Conservation (phyloP, 2,888 invertebrate species). For the Cephonodes hylas region DNA sequence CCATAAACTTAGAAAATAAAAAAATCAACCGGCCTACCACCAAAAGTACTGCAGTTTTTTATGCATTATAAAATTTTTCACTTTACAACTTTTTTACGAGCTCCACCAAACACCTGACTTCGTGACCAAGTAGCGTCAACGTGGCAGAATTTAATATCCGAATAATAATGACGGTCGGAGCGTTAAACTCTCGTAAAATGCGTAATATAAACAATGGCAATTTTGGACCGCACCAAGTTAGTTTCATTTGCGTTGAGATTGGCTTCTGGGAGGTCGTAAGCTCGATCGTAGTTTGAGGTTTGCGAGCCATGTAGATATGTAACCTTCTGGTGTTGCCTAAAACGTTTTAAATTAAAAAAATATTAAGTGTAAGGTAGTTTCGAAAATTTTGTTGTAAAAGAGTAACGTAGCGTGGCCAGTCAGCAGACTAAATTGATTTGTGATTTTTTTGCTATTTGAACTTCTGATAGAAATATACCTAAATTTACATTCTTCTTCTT, state of each 20-base stretch:
- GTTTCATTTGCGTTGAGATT: neutral
- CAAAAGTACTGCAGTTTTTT: neutral
- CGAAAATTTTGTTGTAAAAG: too few relatives aligned
- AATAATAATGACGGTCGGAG: slow-evolving; percentile 23
- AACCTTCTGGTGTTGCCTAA: too few relatives aligned
- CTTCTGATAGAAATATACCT: too few relatives aligned
- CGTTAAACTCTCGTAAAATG: slow-evolving; percentile 24
- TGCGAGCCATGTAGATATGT: neutral
- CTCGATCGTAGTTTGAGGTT: neutral
- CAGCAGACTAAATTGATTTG: too few relatives aligned
- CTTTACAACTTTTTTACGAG: slow-evolving; percentile 7
- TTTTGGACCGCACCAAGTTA: slow-evolving; percentile 3
- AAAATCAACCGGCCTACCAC: neutral
- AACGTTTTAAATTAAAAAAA: too few relatives aligned
- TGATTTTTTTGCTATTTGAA: too few relatives aligned
- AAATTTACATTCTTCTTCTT: too few relatives aligned
- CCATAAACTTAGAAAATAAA: neutral
- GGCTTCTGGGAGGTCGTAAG: slow-evolving; percentile 12
- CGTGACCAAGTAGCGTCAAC: neutral
- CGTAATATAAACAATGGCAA: slow-evolving; percentile 21
- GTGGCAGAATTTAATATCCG: slow-evolving; percentile 27
- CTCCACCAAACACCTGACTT: neutral
- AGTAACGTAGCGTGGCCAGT: too few relatives aligned
- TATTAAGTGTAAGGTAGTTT: too few relatives aligned
- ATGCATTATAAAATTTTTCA: neutral